Conservation (phyloP, 2,888 invertebrate genomes). For the Rhagonycha lutea region DNA sequence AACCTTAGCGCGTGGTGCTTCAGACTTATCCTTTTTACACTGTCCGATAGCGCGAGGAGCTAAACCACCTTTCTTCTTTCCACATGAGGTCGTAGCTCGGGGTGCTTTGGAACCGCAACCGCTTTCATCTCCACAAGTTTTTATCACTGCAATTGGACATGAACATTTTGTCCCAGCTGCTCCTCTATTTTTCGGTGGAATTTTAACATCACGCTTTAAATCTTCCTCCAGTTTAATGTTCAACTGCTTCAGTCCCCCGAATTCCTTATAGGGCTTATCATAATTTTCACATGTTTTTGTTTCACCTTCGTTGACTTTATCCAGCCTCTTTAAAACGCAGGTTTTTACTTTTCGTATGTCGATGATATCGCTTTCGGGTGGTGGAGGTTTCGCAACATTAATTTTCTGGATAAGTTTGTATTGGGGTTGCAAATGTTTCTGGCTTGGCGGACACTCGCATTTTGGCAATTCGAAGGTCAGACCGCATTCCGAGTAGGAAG, state of each 20-base stretch:
- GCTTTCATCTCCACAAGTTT: neutral
- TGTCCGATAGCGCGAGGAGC: neutral
- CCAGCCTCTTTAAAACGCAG: conserved; percentile 23
- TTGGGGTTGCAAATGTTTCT: conserved; percentile 38
- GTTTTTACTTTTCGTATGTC: conserved; percentile 38
- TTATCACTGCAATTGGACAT: neutral
- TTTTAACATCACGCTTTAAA: neutral
- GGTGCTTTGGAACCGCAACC: neutral
- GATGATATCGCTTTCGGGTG: conserved; percentile 33
- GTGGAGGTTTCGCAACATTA: conserved; percentile 28
- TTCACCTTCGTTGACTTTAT: neutral
- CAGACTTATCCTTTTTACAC: neutral
- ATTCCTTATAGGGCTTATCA: neutral
- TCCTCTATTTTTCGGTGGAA: neutral
- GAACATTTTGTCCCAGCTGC: neutral
- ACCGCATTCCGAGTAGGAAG: conserved; percentile 42
- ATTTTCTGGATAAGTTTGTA: conserved; percentile 28
- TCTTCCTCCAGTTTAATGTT: neutral
- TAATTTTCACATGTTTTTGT: neutral
- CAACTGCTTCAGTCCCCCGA: neutral
- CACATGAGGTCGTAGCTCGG: neutral
- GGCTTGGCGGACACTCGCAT: conserved; percentile 36
- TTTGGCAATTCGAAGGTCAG: conserved; percentile 33
- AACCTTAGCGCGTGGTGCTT: neutral
- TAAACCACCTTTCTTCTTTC: neutral